Evolutionary conservation across 2,888 invertebrate species (phyloP), one percentile per base, ranked within the genome.

Genomic region (Suillia variegata): DNA sequence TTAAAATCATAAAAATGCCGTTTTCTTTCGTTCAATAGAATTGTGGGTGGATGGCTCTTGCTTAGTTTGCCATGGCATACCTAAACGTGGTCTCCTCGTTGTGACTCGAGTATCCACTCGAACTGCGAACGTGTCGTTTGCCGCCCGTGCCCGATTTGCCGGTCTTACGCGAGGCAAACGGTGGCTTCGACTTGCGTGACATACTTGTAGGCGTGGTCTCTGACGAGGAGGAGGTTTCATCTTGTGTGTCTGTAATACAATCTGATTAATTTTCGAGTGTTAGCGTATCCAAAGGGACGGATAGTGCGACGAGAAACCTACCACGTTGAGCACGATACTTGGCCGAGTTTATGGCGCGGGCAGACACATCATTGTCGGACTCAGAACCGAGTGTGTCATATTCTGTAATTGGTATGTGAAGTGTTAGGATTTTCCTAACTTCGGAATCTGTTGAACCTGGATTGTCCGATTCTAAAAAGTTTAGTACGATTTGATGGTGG

Each of bases 391-490:
- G 85, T 77, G 89, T 89, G 86, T 94, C 94, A 86, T 94, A 93
- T 86, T 93, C 94, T 88, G 92, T 92, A 89, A 92, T 92, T 85
- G 92, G 92, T 87, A 92, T 90, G 88, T 92, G 92, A 85, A 92
- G 90, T 83, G 92, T 91, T 89, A 92, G 84, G 87, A 92, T 92
- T 89, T 92, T 92, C 89, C 92, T 92, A 86, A 92, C 92, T 88
- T 94, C 93, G 85, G 93, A 93, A 88, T 94, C 93, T 87, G 93
- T 93, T 83, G 93, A 93, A 85, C 94, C 93, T 89, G 93, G 88
- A 89, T 93, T 93, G 89, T 93, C 93, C 85, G 92, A 92, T 87
- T 94, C 91, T 90, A 90, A 80, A 81, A 81, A 80, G 81, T 81
- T 81, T 80, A 80, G 80, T 80, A 80, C 80, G 80, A 80, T 80